phyloP scores from a whole-genome alignment of 2,797 vertebrate species.

The Diplodus sargus region DNA sequence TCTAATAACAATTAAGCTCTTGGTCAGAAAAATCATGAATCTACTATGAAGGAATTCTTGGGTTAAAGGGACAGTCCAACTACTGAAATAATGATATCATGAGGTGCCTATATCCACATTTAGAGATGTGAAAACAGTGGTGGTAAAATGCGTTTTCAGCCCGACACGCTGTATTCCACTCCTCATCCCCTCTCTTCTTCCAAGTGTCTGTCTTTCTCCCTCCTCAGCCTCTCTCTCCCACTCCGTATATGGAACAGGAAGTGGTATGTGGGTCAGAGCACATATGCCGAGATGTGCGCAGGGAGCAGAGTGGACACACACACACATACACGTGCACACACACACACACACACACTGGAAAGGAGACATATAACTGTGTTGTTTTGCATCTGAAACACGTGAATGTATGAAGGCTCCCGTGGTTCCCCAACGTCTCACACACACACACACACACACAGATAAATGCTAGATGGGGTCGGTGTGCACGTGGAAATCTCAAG shows the following conservation, averaged over 20 bases:
- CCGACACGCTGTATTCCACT: neutral
- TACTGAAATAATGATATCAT: no score
- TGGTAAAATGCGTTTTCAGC: no score
- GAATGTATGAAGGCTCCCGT: constrained; percentile 16
- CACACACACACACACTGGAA: constrained; percentile 4
- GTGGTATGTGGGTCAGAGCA: constrained; percentile 76
- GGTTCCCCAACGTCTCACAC: neutral
- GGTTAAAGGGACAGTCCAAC: no score
- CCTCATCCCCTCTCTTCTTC: neutral
- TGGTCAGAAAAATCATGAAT: no score
- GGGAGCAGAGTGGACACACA: constrained; percentile 20
- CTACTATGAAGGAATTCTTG: no score
- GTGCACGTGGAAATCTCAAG: constrained; percentile 2
- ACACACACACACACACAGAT: neutral
- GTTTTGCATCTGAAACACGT: constrained; percentile 13
- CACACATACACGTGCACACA: neutral
- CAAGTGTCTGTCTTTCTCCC: constrained; percentile 7
- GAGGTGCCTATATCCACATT: no score
- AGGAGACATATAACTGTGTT: constrained; percentile 16
- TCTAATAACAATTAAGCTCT: no score
- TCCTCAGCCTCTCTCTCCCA: constrained; percentile 9
- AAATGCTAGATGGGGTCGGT: neutral
- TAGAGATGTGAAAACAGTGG: no score
- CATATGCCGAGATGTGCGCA: constrained; percentile 47
- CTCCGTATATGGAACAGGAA: constrained; percentile 69